Base-by-base conservation (phyloP, 2,113 vertebrate species). In the Mionectes macconnelli region DNA sequence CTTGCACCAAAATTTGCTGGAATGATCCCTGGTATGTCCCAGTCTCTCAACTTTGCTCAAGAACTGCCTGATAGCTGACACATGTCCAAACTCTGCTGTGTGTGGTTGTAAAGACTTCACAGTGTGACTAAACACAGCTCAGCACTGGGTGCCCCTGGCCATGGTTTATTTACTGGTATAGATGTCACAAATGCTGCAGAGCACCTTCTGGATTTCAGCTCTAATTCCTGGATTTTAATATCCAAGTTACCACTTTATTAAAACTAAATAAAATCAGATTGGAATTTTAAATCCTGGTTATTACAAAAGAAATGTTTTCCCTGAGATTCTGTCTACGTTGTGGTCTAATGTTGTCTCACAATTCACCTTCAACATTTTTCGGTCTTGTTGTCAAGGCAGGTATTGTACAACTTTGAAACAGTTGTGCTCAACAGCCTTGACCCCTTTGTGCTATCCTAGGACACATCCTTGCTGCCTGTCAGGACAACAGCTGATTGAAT, bases 121-220 rank as follows among this genome's bases (percentile, higher is more conserved):
- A 45, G 9, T 5, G 4, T 8, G 12, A 44, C 14, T 30, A 70
- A 70, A 31, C 1, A 11, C 4, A 5, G 12, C 10, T 39, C 24
- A 44, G 10, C 28, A 42, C 5, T 21, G n/a, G 30, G 42, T 5
- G 8, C 2, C 12, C 3, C 24, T 31, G 4, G 12, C 2, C 4
- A 6, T 52, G 6, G 47, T 74, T 60, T 44, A n/a, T 59, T 81
- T 47, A 15, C 22, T 16, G 1, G 2, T 63, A 31, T 6, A 16
- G 11, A 25, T 35, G 25, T 21, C 33, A 56, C 42, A 72, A 67
- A 30, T 1, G 12, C 44, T 35, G 14, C 15, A 56, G 13, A 47
- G 2, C 12, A 55, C 12, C 12, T 55, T 60, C 23, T 27, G 15
- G 12, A 5, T 57, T 57, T 78, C 27, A 52, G 15, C 15, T 73